Base-by-base conservation (phyloP, 2,888 invertebrate species). In the Hypsopygia costalis region DNA sequence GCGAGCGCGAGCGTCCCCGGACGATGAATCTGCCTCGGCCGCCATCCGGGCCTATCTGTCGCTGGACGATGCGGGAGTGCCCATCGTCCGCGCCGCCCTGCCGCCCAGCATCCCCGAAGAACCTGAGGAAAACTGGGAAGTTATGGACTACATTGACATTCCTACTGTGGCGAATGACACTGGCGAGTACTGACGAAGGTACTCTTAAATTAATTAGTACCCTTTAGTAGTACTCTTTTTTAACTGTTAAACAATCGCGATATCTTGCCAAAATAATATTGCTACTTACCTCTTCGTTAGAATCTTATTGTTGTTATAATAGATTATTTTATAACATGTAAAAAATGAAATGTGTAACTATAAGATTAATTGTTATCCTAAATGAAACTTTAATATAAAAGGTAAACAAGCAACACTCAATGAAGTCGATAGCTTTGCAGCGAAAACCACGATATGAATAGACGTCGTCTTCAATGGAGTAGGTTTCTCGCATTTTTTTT, bases 91-190 rank as follows among this genome's bases (percentile, higher is more conserved):
- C 1, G 85, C 90, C 0, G 80, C 92, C n/a, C 69, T 87, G 8
- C 89, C 91, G 1, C 89, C 86, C 0, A 71, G 80, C 25, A 63
- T 86, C n/a, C 75, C 79, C 2, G 85, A 87, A 3, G 90, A 90
- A 34, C 78, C 83, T 0, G 91, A 92, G 45, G 75, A 86, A 35
- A 90, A 92, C 49, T 94, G 94, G 94, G 91, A 91, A 60, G 92
- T 92, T 28, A 70, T 90, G 11, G 94, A 94, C 74, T 94, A 93
- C 62, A 69, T 93, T 1, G 92, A 93, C 52, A 61, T 93, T 46
- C 90, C 39, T 3, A 30, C 49, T 6, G 58, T 52, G 10, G 11
- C 12, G 4, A 40, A 34, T 6, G 31, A 35, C 8, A 40, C 34
- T 3, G 12, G 6, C 6, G 6, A 3, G 8, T 35, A 30, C 27